These are phyloP conservation scores for Nezara viridula DNA, from an alignment of 2,888 invertebrate species.

Conservation along the genomic window DNA sequence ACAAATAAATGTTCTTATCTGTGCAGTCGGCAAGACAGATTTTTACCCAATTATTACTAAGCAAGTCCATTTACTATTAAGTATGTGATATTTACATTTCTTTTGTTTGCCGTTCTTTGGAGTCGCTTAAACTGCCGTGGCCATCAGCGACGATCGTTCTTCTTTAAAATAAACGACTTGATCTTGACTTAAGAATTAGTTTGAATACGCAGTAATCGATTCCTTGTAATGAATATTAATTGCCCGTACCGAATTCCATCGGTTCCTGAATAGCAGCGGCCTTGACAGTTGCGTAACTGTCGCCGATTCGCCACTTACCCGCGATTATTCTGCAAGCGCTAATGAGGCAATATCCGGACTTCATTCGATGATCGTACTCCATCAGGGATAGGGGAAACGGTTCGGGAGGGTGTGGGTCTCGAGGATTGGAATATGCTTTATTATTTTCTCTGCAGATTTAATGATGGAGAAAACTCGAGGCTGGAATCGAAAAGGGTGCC, in stretches of 20 bases:
- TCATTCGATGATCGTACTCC: not conserved
- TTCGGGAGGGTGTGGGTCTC: not conserved
- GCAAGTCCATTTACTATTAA: no score
- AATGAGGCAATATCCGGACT: conserved; percentile 24
- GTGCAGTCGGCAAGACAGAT: no score
- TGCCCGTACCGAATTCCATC: not conserved
- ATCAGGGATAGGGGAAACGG: not conserved
- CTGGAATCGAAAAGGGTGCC: not conserved
- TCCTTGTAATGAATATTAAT: not conserved
- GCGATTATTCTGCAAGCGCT: not conserved
- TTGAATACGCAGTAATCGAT: no score
- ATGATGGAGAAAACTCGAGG: not conserved
- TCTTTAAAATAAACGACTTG: no score
- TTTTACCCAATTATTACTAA: no score
- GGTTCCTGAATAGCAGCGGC: not conserved
- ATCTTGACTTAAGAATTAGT: no score
- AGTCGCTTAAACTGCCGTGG: no score
- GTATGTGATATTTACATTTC: no score
- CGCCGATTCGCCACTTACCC: conserved; percentile 12
- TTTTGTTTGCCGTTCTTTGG: no score
- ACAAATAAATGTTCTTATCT: no score
- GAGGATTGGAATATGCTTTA: not conserved
- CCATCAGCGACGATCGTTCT: no score
- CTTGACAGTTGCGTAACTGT: conserved; percentile 1
- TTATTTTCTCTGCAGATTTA: not conserved